A percentile compares a stretch with the other conserved stretches of the same genome.
Conservation (phyloP, 37 sponge, comb jelly and placozoan genomes). For the Ephydatia muelleri region DNA sequence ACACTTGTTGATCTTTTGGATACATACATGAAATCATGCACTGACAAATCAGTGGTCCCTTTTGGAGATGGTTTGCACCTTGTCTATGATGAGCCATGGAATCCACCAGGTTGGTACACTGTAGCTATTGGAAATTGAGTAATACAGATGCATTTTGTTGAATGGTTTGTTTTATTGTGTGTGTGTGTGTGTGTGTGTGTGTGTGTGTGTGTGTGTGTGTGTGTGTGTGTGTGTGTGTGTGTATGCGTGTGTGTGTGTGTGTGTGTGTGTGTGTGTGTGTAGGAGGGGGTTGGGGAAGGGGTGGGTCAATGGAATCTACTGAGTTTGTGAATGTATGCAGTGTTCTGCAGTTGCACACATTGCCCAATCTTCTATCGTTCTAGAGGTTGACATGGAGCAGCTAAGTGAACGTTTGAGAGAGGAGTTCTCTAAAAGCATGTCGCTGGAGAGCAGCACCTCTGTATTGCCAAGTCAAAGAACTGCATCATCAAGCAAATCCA, state of each 20-base stretch:
- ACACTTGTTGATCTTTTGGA: slow-evolving; percentile 62
- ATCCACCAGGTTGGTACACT: slow-evolving; percentile 61
- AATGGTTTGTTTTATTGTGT: neutral
- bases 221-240: neutral
- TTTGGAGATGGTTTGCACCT: slow-evolving; percentile 62
- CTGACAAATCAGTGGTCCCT: slow-evolving; percentile 51
- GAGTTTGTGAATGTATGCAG: neutral
- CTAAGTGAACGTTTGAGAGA: slow-evolving; percentile 28
- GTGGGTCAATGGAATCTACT: neutral
- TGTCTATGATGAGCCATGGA: slow-evolving; percentile 69
- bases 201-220: neutral
- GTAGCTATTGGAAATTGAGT: too few species aligned
- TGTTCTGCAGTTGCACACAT: neutral
- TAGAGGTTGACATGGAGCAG: slow-evolving; percentile 42
- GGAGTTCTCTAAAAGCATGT: slow-evolving; percentile 1
- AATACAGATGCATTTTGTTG: neutral
- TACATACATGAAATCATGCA: slow-evolving; percentile 61
- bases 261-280: neutral
- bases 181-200: neutral
- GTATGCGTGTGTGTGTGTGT: neutral
- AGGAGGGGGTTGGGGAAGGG: too few species aligned
- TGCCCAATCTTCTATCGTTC: neutral
- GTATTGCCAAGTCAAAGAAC: neutral
- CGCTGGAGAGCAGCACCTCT: neutral
- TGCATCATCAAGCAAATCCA: neutral